Evolutionary conservation across 2,113 vertebrate species (phyloP).

Genomic region (Rhynchopsitta pachyrhyncha): DNA sequence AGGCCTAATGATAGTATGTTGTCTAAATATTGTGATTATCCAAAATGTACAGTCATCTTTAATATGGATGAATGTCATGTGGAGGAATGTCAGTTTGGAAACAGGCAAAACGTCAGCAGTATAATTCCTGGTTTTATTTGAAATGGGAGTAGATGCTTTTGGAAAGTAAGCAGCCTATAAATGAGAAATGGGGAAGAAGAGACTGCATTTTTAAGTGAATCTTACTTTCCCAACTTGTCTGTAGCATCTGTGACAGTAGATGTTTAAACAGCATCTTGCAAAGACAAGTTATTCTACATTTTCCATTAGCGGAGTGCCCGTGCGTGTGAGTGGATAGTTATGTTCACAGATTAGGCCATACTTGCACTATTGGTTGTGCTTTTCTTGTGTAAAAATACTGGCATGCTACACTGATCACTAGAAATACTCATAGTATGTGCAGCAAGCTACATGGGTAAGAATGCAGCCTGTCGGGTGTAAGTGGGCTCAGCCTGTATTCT

Average conservation of each 20-base stretch:
- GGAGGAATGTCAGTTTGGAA: neutral
- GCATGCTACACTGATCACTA: neutral
- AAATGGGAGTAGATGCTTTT: neutral
- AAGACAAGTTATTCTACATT: neutral
- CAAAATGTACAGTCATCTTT: neutral
- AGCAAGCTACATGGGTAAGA: neutral
- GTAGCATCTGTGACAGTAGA: neutral
- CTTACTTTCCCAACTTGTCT: neutral
- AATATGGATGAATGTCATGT: neutral
- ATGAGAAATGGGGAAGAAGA: neutral
- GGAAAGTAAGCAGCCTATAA: neutral
- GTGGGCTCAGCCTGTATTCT: neutral
- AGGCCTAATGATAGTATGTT: neutral
- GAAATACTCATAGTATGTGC: rapidly evolving
- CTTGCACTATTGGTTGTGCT: neutral
- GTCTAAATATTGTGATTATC: neutral
- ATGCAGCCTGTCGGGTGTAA: neutral
- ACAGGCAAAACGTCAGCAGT: neutral
- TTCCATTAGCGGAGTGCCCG: neutral
- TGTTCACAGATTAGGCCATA: neutral
- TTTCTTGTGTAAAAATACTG: neutral
- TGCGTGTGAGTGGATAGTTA: neutral
- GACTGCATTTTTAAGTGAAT: neutral
- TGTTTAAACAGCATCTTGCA: neutral
- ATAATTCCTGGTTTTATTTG: neutral